Evolutionary conservation across 2,888 invertebrate species (phyloP), one percentile per base, ranked within the genome.

Genomic region (Perithous albicinctus): DNA sequence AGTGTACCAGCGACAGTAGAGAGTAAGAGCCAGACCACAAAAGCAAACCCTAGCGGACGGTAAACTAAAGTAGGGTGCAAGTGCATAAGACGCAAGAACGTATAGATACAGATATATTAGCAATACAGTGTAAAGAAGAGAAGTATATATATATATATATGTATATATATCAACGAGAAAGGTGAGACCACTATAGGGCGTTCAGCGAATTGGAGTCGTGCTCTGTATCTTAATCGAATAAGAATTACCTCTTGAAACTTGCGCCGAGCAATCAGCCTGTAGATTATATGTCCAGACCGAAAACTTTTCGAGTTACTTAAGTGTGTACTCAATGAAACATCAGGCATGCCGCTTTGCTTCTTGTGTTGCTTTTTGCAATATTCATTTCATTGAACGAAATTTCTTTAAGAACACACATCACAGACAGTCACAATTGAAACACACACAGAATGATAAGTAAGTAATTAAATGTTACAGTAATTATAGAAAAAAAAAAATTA

Each of bases 181-280:
- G 77, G 84, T 85, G 85, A 88, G 87, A 86, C 87, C 18, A 35
- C 32, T 67, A 86, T 83, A 87, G 77, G 78, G 90, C 89, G 88
- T 89, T 88, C 84, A 84, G 81, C 86, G 88, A 91, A 91, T 92
- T 90, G 91, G 91, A 90, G 90, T 91, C 90, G 90, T 91, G 90
- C 90, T 87, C 87, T 86, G 90, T 88, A 89, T 91, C 88, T 87
- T 86, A 90, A 89, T 86, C 88, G 84, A 87, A 86, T 85, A 84
- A 89, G 89, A 89, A 89, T 87, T 72, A 79, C 75, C 67, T 63
- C 70, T 35, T 23, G 23, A 10, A 23, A 51, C 51, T 51, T 3
- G 51, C 51, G n/a, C n/a, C n/a, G 10, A 51, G 51, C 51, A 51
- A 51, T 51, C 51, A 51, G 51, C 51, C 23, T 51, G 51, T 51